Conservation (phyloP, 2,797 vertebrate species). For the Sebastes matsubarae region DNA sequence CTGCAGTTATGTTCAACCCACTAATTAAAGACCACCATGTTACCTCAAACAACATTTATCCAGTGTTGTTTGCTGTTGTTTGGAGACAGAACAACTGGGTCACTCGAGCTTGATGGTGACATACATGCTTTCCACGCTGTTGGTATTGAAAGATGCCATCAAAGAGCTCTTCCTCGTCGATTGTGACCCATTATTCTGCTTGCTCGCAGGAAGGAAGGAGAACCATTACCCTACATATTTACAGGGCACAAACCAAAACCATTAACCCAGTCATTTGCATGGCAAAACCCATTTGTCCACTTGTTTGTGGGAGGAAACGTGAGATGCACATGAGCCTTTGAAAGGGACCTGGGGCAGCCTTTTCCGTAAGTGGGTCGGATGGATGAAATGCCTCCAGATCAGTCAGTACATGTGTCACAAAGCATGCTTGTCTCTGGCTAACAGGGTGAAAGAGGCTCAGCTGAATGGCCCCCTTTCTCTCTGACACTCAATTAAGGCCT, state of each 20-base stretch:
- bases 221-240: slow-evolving; percentile 33
- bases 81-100: slow-evolving; percentile 27
- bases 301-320: slow-evolving; percentile 48
- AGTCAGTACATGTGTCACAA: slow-evolving; percentile 69
- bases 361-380: slow-evolving; percentile 57
- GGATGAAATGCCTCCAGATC: slow-evolving; percentile 63
- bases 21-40: not conserved
- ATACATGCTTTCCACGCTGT: not conserved
- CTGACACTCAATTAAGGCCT: slow-evolving; percentile 62
- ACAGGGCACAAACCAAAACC: slow-evolving; percentile 7
- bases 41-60: not conserved
- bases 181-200: slow-evolving; percentile 5
- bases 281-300: slow-evolving; percentile 31
- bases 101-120: not conserved
- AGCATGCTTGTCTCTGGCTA: slow-evolving; percentile 80
- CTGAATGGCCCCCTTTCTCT: slow-evolving; percentile 67
- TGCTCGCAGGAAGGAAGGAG: not conserved
- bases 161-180: not conserved
- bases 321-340: slow-evolving; percentile 43
- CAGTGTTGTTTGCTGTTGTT: slow-evolving; percentile 14
- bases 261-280: slow-evolving; percentile 39
- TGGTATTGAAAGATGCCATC: not conserved
- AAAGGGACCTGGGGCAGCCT: slow-evolving; percentile 39
- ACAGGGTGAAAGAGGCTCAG: slow-evolving; percentile 72
- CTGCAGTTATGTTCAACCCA: not conserved